Evolutionary conservation across 1,140 invertebrate genomes (phyloP), one percentile per base, ranked within the genome.

Genomic region (Diorhabda sublineata): DNA sequence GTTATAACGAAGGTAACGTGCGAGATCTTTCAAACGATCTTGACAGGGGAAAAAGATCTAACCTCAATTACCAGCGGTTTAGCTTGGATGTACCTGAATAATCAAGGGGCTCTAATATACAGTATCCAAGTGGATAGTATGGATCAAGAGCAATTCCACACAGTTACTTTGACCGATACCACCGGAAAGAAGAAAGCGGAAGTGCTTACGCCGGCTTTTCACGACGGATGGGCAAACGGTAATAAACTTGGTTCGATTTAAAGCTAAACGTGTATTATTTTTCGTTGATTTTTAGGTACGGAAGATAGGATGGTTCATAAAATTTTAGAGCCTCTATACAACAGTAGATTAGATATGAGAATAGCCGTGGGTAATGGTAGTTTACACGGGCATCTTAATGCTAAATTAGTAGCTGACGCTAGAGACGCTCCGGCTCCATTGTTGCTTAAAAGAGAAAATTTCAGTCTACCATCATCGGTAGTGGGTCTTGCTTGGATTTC

Each of bases 401-500:
- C 89, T 0, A 85, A 89, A 9, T 86, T 89, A 0, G 86, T 94
- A 3, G 90, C 90, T 0, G 92, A 94, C 74, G 89, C 91, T 0
- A 86, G 90, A 4, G 88, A 92, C 68, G 85, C 87, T 0, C 83
- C 86, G 0, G 84, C 85, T 8, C 91, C 92, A 0, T 84, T 89
- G 4, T 76, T 94, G 3, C 78, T 94, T 3, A 85, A 86, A 47
- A 82, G 86, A 3, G 85, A 86, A 4, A 85, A 86, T 42, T 78
- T 80, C n/a, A 80, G 81, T 3, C 76, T 81, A 68, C 82, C 84
- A 3, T 73, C 81, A 2, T 80, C 83, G 0, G 83, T 84, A 0
- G 87, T 89, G n/a, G 93, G 91, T 11, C 83, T 94, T 45, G 89
- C 90, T 8, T 96, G 93, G 93, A 81, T 92, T 52, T 87, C 88